Evolutionary conservation across 2,797 vertebrate species (phyloP), one percentile per base, ranked within the genome.

Genomic region (Myripristis jacobus): DNA sequence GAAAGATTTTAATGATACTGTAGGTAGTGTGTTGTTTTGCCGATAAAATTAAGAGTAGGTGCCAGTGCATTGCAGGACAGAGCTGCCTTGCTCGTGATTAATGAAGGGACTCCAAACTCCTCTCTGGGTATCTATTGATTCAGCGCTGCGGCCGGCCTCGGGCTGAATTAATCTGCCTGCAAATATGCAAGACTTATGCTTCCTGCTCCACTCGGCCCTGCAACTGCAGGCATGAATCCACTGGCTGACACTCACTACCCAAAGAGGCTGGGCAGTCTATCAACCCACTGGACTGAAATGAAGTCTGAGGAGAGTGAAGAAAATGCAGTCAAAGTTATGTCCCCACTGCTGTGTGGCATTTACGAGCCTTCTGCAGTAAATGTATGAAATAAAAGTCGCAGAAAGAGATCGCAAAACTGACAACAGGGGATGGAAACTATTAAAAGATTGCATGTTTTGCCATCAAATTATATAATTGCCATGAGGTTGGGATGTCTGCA

Each of bases 111-210:
- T 82, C 73, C 66, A 59, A 89, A 76, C 76, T 79, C 74, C 79
- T 84, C 83, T 87, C 83, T 73, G 78, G 81, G 80, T 75, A 79
- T 86, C 77, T 90, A 91, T 91, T 77, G 91, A 92, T 92, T 81
- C 73, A 50, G 44, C 60, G 50, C 75, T n/a, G 56, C 54, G 75
- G 75, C 70, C 50, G 65, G 70, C 73, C 75, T 70, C 6, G 13
- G 25, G 15, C 82, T 79, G 77, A 86, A 93, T 93, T 89, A 82
- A 89, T 91, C 83, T 87, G 75, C 85, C 76, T 67, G 67, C 63
- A 85, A 83, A 89, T 91, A 90, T 91, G 89, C 87, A 81, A 83
- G 84, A 88, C 82, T 82, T 67, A 81, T 85, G 80, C 60, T 70
- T 69, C 62, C 74, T 75, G 74, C 55, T 65, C 16, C 12, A 21